Conservation (phyloP, 2,888 invertebrate genomes). For the Dugesia japonica region DNA sequence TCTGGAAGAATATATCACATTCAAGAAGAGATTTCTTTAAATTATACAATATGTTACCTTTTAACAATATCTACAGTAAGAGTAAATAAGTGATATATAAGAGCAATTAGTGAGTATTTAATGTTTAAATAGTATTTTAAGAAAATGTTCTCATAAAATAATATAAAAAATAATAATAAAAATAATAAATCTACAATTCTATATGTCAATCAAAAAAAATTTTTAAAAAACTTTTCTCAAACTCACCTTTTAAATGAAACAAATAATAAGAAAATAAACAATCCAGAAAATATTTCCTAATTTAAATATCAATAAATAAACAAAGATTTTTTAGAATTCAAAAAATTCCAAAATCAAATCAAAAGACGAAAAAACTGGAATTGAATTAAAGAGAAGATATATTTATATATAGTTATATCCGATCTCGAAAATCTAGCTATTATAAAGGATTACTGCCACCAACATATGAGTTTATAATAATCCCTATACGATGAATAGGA, state of each 20-base stretch:
- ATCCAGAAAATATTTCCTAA: too few relatives aligned
- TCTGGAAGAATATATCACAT: slow-evolving; percentile 8
- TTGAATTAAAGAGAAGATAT: neutral
- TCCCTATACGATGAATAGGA: slow-evolving; percentile 9
- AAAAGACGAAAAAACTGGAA: too few relatives aligned
- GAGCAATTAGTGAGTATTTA: neutral
- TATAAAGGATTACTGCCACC: slow-evolving; percentile 12
- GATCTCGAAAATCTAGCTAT: neutral
- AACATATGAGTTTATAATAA: neutral
- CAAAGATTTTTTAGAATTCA: too few relatives aligned
- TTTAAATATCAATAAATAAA: too few relatives aligned
- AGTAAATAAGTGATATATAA: neutral
- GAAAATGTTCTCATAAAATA: too few relatives aligned
- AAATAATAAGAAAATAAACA: too few relatives aligned
- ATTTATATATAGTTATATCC: neutral
- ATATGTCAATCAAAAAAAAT: neutral
- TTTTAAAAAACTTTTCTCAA: too few relatives aligned
- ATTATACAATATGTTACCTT: slow-evolving; percentile 2
- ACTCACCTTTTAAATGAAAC: too few relatives aligned
- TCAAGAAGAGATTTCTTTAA: slow-evolving; percentile 3
- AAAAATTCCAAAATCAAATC: too few relatives aligned
- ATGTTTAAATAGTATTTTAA: neutral
- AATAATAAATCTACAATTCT: too few relatives aligned
- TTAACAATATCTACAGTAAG: neutral
- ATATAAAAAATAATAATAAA: too few relatives aligned